These are phyloP conservation scores for Camelus bactrianus DNA, from an alignment of 2,113 vertebrate species.

Conservation along the genomic window DNA sequence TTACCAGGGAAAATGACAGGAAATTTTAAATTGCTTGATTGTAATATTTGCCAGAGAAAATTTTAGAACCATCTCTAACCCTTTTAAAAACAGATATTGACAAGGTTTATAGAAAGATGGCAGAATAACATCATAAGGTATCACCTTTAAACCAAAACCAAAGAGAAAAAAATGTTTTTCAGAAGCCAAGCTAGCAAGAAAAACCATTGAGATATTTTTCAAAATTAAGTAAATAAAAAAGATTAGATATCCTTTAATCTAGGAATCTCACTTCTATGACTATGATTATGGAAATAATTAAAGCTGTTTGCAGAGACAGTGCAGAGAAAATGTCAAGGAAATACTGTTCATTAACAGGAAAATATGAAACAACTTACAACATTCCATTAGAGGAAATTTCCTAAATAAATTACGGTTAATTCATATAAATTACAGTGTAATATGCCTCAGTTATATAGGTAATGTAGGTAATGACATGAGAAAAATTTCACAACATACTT, in stretches of 20 bases:
- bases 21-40: slow-evolving; percentile 40
- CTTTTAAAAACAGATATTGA: slow-evolving; percentile 8
- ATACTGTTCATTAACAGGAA: slow-evolving; percentile 13
- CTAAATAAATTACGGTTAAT: background rate
- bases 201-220: background rate
- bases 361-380: background rate
- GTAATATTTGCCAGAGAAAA: background rate
- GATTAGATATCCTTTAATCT: slow-evolving; percentile 19
- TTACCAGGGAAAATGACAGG: background rate
- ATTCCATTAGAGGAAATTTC: background rate
- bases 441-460: background rate
- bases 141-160: background rate
- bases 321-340: slow-evolving; percentile 8
- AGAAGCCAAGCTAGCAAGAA: slow-evolving; percentile 43
- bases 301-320: background rate
- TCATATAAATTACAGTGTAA: background rate
- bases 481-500: slow-evolving; percentile 2
- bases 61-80: slow-evolving; percentile 1
- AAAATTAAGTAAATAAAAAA: slow-evolving; percentile 16
- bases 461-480: background rate
- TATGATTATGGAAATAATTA: background rate
- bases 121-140: background rate
- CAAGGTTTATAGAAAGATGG: slow-evolving; percentile 6
- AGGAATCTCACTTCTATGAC: background rate
- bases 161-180: background rate